Conservation (phyloP, 2,888 invertebrate species). For the Habroteleia sp. region DNA sequence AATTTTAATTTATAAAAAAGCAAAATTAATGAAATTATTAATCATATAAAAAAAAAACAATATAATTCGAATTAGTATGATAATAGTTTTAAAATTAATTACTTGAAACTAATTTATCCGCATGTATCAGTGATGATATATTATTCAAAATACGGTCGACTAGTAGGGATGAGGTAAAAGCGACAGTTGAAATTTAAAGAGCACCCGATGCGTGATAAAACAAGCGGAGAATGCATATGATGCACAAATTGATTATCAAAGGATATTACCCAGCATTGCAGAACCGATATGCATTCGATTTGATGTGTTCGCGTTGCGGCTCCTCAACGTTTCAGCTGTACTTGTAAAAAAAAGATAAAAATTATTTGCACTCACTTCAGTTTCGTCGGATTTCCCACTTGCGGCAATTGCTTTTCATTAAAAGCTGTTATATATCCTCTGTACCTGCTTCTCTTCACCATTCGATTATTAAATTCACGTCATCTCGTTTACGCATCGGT, state of each 20-base stretch:
- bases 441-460: constrained; percentile 42
- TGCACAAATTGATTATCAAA: constrained; percentile 79
- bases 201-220: constrained; percentile 68
- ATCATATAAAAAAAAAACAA: too few species aligned
- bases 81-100: too few species aligned
- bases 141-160: constrained; percentile 46
- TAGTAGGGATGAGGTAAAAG: constrained; percentile 30
- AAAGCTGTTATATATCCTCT: constrained; percentile 69
- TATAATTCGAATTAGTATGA: too few species aligned
- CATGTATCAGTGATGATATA: constrained; percentile 22
- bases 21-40: too few species aligned
- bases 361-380: constrained; percentile 76
- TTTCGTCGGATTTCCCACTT: constrained; percentile 77
- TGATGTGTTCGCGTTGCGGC: constrained; percentile 71
- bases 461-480: constrained; percentile 69
- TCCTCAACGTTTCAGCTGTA: constrained; percentile 63
- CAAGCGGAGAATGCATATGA: constrained; percentile 67
- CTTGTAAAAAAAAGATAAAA: constrained; percentile 66
- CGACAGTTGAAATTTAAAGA: constrained; percentile 61
- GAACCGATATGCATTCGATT: constrained; percentile 73
- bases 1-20: too few species aligned
- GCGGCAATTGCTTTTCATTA: constrained; percentile 72
- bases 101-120: constrained; percentile 19
- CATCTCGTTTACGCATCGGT: constrained; percentile 65
- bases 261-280: constrained; percentile 72